Percentiles rank a stretch among this genome's conserved stretches.
These are phyloP conservation scores for Pipistrellus pipistrellus DNA, from an alignment of 2,797 vertebrate genomes.

Conservation along the genomic window DNA sequence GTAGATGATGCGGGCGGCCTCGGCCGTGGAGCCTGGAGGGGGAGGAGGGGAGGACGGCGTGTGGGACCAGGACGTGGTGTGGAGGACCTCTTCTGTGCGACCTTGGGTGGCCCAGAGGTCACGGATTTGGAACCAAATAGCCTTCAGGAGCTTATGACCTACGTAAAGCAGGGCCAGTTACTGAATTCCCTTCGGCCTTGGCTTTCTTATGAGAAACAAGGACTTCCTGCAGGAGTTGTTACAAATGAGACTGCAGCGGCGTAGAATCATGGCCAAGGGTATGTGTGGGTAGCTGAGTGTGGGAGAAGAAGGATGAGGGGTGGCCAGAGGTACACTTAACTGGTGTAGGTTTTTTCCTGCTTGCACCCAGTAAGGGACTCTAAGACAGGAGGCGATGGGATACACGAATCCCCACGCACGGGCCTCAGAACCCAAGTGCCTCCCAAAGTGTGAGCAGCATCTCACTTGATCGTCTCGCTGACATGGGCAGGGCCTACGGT, in stretches of 20 bases:
- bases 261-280: background rate
- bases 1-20: constrained; percentile 97
- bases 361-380: background rate
- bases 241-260: background rate
- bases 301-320: background rate
- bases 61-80: background rate
- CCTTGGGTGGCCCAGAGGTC: background rate
- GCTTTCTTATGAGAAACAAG: background rate
- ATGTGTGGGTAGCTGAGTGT: background rate
- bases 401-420: background rate
- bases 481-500: background rate
- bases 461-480: background rate
- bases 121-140: background rate
- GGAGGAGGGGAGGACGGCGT: background rate
- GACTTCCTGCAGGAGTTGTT: background rate
- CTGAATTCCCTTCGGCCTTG: background rate
- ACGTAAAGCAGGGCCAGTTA: background rate
- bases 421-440: background rate
- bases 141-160: background rate
- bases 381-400: background rate
- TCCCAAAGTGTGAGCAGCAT: background rate
- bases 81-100: background rate
- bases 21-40: constrained; percentile 93
- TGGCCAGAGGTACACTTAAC: background rate
- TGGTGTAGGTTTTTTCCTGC: background rate